These are phyloP conservation scores for Bacillus rossius DNA, from an alignment of 1,140 invertebrate genomes.

Conservation along the genomic window DNA sequence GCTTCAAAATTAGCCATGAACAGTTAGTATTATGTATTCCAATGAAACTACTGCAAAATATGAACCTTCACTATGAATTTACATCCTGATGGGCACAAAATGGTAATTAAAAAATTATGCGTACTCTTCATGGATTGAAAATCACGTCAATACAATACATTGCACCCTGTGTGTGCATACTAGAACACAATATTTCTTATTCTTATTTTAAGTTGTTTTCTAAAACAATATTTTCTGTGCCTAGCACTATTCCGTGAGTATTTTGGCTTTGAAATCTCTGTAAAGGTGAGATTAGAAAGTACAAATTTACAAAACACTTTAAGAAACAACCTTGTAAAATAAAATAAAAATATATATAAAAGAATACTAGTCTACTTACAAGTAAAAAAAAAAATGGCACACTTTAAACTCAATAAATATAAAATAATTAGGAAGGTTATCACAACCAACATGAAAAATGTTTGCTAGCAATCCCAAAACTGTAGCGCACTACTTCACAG, in stretches of 20 bases:
- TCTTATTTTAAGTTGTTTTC: neutral
- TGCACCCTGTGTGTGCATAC: no score
- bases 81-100: no score
- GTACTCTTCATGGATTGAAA: no score
- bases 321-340: neutral
- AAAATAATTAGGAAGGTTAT: conserved; percentile 18
- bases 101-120: no score
- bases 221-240: neutral
- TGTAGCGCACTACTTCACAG: no score
- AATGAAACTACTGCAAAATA: no score
- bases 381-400: conserved; percentile 13
- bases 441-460: conserved; percentile 15
- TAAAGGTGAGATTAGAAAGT: conserved; percentile 8
- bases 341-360: neutral
- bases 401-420: conserved; percentile 14
- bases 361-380: conserved; percentile 12
- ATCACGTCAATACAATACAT: no score
- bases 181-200: no score
- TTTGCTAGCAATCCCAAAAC: no score
- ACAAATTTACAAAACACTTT: neutral
- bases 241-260: conserved; percentile 7
- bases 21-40: no score
- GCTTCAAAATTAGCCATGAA: no score
- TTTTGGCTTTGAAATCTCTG: conserved; percentile 8
- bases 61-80: no score